A percentile compares a stretch with the other conserved stretches of the same genome.
Evolutionary conservation across 2,113 vertebrate genomes (phyloP).

Genomic region (Phalacrocorax brasilianus): DNA sequence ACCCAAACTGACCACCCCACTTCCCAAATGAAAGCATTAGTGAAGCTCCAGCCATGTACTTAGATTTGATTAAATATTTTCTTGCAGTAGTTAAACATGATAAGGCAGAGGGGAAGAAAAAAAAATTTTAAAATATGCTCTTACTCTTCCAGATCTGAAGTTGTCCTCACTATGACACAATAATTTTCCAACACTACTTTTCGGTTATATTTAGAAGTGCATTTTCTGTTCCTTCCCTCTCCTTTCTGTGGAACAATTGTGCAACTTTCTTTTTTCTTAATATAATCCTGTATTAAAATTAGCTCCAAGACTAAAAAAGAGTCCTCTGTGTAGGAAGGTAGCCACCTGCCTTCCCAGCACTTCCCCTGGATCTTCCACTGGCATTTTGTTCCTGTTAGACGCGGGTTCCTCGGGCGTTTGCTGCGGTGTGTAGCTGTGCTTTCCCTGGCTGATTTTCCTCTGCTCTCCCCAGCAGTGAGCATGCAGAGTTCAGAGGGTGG

Average conservation of each 20-base stretch:
- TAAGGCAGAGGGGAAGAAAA: neutral
- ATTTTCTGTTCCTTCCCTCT: constrained; percentile 53
- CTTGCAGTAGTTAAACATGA: neutral
- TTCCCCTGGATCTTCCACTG: neutral
- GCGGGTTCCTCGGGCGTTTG: neutral
- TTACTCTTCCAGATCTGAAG: neutral
- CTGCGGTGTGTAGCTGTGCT: neutral
- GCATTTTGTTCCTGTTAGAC: neutral
- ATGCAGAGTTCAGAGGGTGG: constrained; percentile 94
- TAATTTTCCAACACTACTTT: constrained; percentile 40
- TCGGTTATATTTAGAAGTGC: constrained; percentile 36
- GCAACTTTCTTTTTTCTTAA: neutral
- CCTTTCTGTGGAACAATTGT: constrained; percentile 39
- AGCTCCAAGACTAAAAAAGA: constrained; percentile 9
- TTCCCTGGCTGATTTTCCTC: neutral
- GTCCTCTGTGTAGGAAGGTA: neutral
- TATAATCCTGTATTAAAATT: neutral
- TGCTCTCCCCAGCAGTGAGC: constrained; percentile 75
- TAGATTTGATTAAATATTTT: neutral
- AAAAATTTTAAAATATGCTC: neutral
- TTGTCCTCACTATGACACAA: constrained; percentile 1
- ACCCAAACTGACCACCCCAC: neutral
- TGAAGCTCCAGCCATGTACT: neutral
- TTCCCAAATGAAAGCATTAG: neutral
- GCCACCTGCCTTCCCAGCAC: neutral